phyloP scores from a whole-genome alignment of 2,888 invertebrate species.

The Bombyx huttoni region DNA sequence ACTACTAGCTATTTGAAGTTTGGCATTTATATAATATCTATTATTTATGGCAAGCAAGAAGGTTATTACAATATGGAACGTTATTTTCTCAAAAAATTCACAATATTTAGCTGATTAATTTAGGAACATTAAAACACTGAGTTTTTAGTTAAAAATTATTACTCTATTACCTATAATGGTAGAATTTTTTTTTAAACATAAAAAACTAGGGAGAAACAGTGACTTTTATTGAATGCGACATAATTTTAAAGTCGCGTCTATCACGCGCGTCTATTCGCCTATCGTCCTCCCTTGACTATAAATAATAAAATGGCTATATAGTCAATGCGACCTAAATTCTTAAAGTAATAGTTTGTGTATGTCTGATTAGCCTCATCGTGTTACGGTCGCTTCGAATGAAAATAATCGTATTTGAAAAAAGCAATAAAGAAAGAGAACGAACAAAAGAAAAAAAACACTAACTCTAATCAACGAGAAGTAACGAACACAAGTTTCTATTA shows the following conservation, averaged over 20 bases:
- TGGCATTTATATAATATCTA: conserved; percentile 16
- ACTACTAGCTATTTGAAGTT: conserved; percentile 10
- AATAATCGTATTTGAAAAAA: conserved; percentile 12
- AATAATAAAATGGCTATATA: conserved; percentile 9
- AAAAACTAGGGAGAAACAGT: neutral
- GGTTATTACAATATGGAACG: conserved; percentile 27
- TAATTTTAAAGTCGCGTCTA: neutral
- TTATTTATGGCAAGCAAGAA: conserved; percentile 63
- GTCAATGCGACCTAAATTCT: too few species aligned
- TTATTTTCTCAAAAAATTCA: conserved; percentile 44
- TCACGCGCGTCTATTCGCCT: neutral
- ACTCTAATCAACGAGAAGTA: conserved; percentile 39
- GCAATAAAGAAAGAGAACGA: conserved; percentile 14
- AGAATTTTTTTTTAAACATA: neutral
- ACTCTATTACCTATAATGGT: conserved; percentile 55
- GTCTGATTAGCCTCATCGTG: neutral
- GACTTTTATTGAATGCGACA: neutral
- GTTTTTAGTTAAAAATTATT: conserved; percentile 53
- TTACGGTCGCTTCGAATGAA: conserved; percentile 4
- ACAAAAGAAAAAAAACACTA: conserved; percentile 22
- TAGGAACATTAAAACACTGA: conserved; percentile 71
- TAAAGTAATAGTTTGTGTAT: conserved; percentile 22
- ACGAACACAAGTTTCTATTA: conserved; percentile 57
- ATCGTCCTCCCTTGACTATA: neutral
- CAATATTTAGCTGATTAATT: conserved; percentile 47